Conservation (phyloP, 2,888 invertebrate species). For the Aproaerema taeniolella region DNA sequence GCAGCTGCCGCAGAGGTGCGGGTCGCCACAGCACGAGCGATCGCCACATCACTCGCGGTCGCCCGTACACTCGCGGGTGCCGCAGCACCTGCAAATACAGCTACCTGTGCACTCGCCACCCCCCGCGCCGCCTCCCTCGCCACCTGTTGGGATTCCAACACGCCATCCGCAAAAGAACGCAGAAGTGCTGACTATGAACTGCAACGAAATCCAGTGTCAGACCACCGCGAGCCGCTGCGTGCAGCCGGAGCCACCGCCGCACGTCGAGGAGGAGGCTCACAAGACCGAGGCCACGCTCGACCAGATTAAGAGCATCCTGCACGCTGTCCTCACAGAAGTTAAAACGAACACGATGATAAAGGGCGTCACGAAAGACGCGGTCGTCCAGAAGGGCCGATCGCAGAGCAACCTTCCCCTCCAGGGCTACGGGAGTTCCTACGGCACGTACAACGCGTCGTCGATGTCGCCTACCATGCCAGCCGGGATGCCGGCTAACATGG, state of each 20-base stretch:
- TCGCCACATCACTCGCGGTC: too few relatives aligned
- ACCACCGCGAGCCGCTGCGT: conserved; percentile 29
- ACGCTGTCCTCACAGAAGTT: conserved; percentile 55
- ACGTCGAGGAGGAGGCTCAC: conserved; percentile 23
- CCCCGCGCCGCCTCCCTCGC: neutral
- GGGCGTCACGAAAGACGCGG: conserved; percentile 42
- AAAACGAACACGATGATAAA: conserved; percentile 42
- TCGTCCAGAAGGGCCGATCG: conserved; percentile 48
- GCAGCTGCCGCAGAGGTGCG: too few relatives aligned
- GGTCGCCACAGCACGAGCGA: too few relatives aligned
- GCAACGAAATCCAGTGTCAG: conserved; percentile 39
- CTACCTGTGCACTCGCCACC: neutral
- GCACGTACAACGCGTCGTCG: too few relatives aligned
- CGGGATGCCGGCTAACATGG: neutral
- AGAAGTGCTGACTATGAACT: conserved; percentile 32
- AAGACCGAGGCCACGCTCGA: conserved; percentile 53
- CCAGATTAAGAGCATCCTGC: conserved; percentile 58
- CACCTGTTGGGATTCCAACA: too few relatives aligned
- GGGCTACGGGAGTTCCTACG: too few relatives aligned
- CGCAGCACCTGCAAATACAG: neutral
- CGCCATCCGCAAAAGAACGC: conserved; percentile 30
- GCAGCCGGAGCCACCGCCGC: conserved; percentile 21
- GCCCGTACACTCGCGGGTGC: neutral
- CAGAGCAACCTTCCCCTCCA: conserved; percentile 37
- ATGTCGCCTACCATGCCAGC: too few relatives aligned